Base-by-base conservation (phyloP, 2,888 invertebrate species). In the Pyrochroa serraticornis region DNA sequence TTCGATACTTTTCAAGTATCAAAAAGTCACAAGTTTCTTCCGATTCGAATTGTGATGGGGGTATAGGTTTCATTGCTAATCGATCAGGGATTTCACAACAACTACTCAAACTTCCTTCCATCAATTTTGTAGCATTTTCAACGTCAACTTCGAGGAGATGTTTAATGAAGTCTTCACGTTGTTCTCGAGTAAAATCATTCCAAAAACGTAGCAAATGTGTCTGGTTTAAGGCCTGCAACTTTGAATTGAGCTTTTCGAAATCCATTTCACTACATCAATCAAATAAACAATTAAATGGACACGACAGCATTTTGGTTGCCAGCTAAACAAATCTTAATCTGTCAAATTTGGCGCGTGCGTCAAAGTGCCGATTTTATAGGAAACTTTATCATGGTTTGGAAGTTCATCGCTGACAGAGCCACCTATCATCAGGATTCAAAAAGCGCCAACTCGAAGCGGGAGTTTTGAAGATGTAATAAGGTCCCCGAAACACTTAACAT, bases 1-100 rank as follows among this genome's bases (percentile, higher is more conserved):
- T 81, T 72, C 90, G 85, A 72, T 93, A 96, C 9, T 83, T 79
- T 12, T 81, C 76, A 9, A 93, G 78, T 62, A 86, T 84, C 7
- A 88, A 87, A 0, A 80, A 68, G 1, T 82, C 79, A 7, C 90
- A 84, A 12, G 85, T 81, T 0, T 85, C 83, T 5, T 90, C 87
- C 0, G 92, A 89, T 42, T 92, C 91, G 69, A 92, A 89, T 61
- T 91, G 87, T 6, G 87, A 83, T n/a, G 87, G 81, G 0, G 94
- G 92, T 46, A 96, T 86, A 0, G 96, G 94, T 71, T 92, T 86
- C 72, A 96, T 82, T 58, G 34, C 14, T 7, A 22, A 13, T 1
- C 31, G 9, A 6, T 50, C 45, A 1, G 9, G 2, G 36, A 22
- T 13, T 9, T 50, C 36, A 7, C 37, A 32, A n/a, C 32, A 9